Evolutionary conservation across 2,888 invertebrate species (phyloP).

Genomic region (Himalopsyche japonica): DNA sequence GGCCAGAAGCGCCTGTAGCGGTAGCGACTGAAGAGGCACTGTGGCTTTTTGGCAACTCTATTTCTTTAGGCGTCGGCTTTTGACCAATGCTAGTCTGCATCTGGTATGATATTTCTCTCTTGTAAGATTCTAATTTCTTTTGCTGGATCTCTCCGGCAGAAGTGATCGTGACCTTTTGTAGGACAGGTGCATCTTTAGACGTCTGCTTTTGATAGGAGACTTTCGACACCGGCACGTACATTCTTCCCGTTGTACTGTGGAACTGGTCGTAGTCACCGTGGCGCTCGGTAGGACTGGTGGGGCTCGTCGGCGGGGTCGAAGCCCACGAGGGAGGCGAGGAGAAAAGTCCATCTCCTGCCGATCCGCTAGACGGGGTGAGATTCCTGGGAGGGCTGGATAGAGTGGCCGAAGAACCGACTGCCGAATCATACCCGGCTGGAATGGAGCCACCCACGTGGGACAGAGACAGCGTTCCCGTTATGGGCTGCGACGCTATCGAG

Average conservation of each 20-base stretch:
- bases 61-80: slow-evolving; percentile 45
- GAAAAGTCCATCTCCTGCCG: slow-evolving; percentile 48
- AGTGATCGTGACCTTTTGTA: slow-evolving; percentile 66
- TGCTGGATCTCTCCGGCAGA: slow-evolving; percentile 63
- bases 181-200: slow-evolving; percentile 44
- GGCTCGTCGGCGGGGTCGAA: slow-evolving; percentile 62
- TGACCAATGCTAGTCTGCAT: slow-evolving; percentile 32
- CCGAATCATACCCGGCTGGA: slow-evolving; percentile 60
- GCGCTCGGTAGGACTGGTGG: slow-evolving; percentile 55
- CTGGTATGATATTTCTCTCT: slow-evolving; percentile 38
- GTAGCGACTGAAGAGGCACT: slow-evolving; percentile 39
- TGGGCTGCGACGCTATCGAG: slow-evolving; percentile 50
- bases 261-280: slow-evolving; percentile 45
- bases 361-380: slow-evolving; percentile 48
- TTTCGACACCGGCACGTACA: slow-evolving; percentile 42
- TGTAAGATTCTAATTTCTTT: slow-evolving; percentile 41
- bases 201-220: slow-evolving; percentile 45
- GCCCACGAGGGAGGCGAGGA: slow-evolving; percentile 62
- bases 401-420: slow-evolving; percentile 66
- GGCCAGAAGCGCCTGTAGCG: slow-evolving; percentile 38
- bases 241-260: slow-evolving; percentile 44
- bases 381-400: slow-evolving; percentile 59
- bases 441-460: slow-evolving; percentile 47
- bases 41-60: slow-evolving; percentile 45
- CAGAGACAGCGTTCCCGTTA: slow-evolving; percentile 50